phyloP scores from a whole-genome alignment of 2,888 invertebrate species.

The Dryocosmus kuriphilus region DNA sequence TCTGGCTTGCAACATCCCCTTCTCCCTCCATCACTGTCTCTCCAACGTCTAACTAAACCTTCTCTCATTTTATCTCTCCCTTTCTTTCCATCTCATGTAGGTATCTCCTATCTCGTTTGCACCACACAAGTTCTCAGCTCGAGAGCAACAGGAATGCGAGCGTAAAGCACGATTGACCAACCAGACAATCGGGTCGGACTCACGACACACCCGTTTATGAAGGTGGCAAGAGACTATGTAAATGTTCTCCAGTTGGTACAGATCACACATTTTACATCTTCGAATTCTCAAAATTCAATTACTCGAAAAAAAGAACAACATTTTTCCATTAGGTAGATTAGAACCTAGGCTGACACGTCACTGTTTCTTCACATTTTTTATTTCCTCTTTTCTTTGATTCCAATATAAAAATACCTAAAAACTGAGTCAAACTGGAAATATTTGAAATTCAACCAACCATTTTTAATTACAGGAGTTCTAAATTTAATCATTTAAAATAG shows the following conservation, averaged over 20 bases:
- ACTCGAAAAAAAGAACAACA: not conserved
- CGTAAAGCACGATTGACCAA: constrained; percentile 72
- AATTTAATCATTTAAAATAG: too few relatives aligned
- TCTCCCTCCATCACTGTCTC: constrained; percentile 46
- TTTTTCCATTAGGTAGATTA: not conserved
- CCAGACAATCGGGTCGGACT: constrained; percentile 53
- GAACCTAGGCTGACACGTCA: too few relatives aligned
- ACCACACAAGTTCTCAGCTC: constrained; percentile 56
- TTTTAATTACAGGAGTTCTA: too few relatives aligned
- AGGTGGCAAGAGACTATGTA: constrained; percentile 46
- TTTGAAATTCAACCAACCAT: too few relatives aligned
- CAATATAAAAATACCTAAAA: too few relatives aligned
- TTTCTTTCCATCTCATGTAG: constrained; percentile 37
- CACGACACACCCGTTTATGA: constrained; percentile 53
- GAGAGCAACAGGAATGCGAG: constrained; percentile 71
- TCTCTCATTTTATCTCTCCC: constrained; percentile 41
- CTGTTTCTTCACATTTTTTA: not conserved
- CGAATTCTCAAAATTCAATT: not conserved
- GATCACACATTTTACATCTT: constrained; percentile 9
- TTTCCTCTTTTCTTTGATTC: not conserved
- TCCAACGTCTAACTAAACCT: constrained; percentile 45
- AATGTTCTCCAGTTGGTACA: constrained; percentile 13
- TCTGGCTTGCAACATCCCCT: constrained; percentile 70
- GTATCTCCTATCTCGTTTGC: constrained; percentile 49
- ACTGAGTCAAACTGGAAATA: too few relatives aligned